Evolutionary conservation across 1,140 invertebrate genomes (phyloP), one percentile per base, ranked within the genome.

Genomic region (Xylocopa sonorina): DNA sequence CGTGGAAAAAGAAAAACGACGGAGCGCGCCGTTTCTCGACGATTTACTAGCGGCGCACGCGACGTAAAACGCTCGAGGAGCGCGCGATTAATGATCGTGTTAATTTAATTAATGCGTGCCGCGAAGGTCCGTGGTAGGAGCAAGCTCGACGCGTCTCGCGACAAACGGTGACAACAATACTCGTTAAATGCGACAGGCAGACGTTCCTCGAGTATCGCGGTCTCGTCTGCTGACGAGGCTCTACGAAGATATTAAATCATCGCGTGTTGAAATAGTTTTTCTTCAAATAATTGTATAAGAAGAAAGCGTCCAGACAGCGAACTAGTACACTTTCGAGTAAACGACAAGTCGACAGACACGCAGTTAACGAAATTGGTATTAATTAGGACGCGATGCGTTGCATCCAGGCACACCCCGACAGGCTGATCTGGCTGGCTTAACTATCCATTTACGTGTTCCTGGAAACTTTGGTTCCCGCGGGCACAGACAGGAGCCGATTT

Each of bases 91-190:
- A 81, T 68, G 83, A 84, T 85, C 78, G 73, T 57, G 83, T 81
- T 85, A 84, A 84, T 84, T 84, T 73, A 85, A 85, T 85, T 85
- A 85, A 85, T 81, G 78, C 34, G 53, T 43, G 14, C 43, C 34
- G 27, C 81, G 81, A 85, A 81, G 75, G n/a, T 75, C 55, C 62
- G 38, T 73, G 29, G 57, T 46, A 43, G 27, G 76, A 53, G 68
- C n/a, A 24, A 57, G 80, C 16, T 67, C 69, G 18, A 21, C 16
- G 43, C 46, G 55, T 43, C 38, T 18, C 16, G 51, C n/a, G 16
- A 58, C 29, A 16, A 58, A 69, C 27, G 29, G 24, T 29, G 24
- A 29, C 18, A 77, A 58, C 69, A 69, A 77, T 69, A 41, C 6
- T 29, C 24, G 72, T 64, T 34, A 6, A 14, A 32, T n/a, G 14